Percentiles rank a stretch among this genome's conserved stretches.
phyloP scores from a whole-genome alignment of 2,888 invertebrate genomes.

The Pachydiplax longipennis region DNA sequence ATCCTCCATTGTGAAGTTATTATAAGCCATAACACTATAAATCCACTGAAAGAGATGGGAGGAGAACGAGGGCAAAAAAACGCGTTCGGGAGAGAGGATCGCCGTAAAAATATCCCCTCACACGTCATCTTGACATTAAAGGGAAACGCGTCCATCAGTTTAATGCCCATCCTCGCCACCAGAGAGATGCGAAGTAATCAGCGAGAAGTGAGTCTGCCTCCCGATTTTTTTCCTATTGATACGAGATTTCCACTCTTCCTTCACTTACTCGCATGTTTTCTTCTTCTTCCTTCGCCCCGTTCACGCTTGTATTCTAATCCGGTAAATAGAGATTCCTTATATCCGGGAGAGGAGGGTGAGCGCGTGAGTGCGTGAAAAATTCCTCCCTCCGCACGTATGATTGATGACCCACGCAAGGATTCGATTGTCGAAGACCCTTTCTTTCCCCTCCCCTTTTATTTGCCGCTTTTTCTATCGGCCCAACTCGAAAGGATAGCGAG shows the following conservation, averaged over 20 bases:
- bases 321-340: not conserved
- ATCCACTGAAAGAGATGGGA: not conserved
- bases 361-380: not conserved
- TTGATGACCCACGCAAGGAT: conserved; percentile 41
- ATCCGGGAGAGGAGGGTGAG: not conserved
- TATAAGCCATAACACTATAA: conserved; percentile 22
- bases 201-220: not conserved
- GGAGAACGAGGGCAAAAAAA: not conserved
- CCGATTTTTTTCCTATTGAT: not conserved
- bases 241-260: not conserved
- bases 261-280: not conserved
- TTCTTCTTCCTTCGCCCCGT: not conserved
- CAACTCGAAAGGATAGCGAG: not conserved
- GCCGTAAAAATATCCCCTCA: not conserved
- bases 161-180: not conserved
- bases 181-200: conserved; percentile 24
- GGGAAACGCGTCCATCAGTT: conserved; percentile 38
- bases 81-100: not conserved
- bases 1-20: conserved; percentile 7
- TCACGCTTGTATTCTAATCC: not conserved
- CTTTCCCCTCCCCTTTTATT: not conserved
- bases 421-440: conserved; percentile 21
- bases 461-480: not conserved
- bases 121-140: conserved; percentile 30
- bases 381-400: not conserved